Evolutionary conservation across 2,113 vertebrate species (phyloP), one percentile per base, ranked within the genome.

Genomic region (Cisticola juncidis): DNA sequence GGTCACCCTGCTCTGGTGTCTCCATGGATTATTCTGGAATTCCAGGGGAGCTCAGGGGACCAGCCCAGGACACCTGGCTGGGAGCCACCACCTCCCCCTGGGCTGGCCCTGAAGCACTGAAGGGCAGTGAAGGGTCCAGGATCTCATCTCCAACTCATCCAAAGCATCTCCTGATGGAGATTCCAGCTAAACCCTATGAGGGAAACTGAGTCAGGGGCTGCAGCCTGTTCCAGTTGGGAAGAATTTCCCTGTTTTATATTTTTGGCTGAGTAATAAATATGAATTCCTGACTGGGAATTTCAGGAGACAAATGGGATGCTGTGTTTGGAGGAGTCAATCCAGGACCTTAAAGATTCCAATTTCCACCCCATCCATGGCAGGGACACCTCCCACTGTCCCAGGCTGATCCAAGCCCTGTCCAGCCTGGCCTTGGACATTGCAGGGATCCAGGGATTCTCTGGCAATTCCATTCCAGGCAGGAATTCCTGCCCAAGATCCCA

Each of bases 61-160:
- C 23, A 38, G 53, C 91, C 80, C 88, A 85, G 80, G 84, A 92
- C 74, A 89, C 60, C 56, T 73, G 88, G 91, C 71, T 73, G 70
- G 92, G 45, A 88, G 61, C 89, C 86, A 94, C 31, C 91, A 95
- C 89, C 73, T 81, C 45, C 26, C 7, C 40, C 51, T 38, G 60
- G 56, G 74, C 71, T 92, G 57, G 70, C 50, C 71, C 70, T 72
- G 88, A 57, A 62, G 60, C 22, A 53, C 18, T 13, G 81, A 81
- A 74, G 48, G 60, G 87, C 48, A 85, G 62, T 28, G 65, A 92
- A 81, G 26, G 48, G n/a, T 35, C 89, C 83, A 33, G 13, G 44
- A 61, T 62, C 86, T 73, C 86, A 79, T 31, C 83, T 38, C 47
- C 56, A 65, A 82, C n/a, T 28, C 64, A 70, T 38, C 36, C n/a